Base-by-base conservation (phyloP, 2,113 vertebrate species). In the Salvator merianae region DNA sequence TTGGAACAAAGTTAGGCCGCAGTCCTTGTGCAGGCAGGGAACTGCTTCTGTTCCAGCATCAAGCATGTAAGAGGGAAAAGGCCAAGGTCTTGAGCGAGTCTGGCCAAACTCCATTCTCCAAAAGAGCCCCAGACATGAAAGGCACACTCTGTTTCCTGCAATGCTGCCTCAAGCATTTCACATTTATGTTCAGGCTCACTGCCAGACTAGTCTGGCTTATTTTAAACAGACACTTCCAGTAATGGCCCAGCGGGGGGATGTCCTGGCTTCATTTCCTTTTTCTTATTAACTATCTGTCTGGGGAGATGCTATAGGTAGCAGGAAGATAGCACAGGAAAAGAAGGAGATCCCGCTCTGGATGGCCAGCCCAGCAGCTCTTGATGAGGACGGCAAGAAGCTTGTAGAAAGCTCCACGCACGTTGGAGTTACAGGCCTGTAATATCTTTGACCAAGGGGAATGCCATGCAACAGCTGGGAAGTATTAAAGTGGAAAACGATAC, bases 191-290 rank as follows among this genome's bases (percentile, higher is more conserved):
- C 69, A 79, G 69, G 83, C 77, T 59, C 69, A 85, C 14, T 63
- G 83, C 83, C 83, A 79, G 26, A 55, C 30, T 72, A 84, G 59
- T 65, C 55, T 53, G 65, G 77, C 55, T 50, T 85, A 85, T 79
- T 72, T 79, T 79, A 85, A 85, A 73, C 69, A 79, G 77, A 79
- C 43, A 76, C 50, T 85, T 73, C 59, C 32, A 43, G 69, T 73
- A 79, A 85, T 50, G 69, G 77, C 40, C 38, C 30, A 65, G 63
- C 38, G 34, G 75, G 69, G 76, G 83, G 77, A 65, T 79, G 55
- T 69, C 77, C 83, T 85, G 83, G 76, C 63, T 79, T 85, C 40
- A 47, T 32, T 65, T 69, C 32, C 28, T 69, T 79, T 50, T 85
- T 40, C 36, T 79, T 73, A 47, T 73, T 73, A 34, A n/a, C 68